Base-by-base conservation (phyloP, 2,888 invertebrate species). In the Nesidiocoris tenuis region DNA sequence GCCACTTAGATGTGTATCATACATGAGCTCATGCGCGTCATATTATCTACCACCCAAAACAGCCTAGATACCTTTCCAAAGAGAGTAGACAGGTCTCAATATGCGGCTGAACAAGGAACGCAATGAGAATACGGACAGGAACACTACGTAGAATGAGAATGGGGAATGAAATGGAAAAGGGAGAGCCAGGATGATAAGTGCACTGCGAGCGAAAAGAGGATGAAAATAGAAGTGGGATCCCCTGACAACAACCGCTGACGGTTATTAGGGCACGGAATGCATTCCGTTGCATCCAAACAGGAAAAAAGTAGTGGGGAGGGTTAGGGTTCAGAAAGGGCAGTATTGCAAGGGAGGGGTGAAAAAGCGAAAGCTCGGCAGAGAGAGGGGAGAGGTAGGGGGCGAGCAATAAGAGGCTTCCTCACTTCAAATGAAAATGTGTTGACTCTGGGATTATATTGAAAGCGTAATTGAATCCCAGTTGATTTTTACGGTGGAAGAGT, bases 391-490 rank as follows among this genome's bases (percentile, higher is more conserved):
- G 19, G 21, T 59, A 24, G 70, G 24, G 63, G 61, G 72, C 61
- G 61, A 63, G 72, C 72, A 72, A 72, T 72, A 61, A 72, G 72
- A 72, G 72, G 61, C 72, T 72, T 39, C 63, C 63, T 66, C 74
- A 65, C 74, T 74, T 66, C 65, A 74, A 74, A 74, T 74, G 74
- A 74, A 74, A 74, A 64, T 74, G 74, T 74, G 74, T 74, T 74
- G 74, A 74, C 74, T 74, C 59, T 64, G 65, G 74, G 74, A 74
- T 74, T 74, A 74, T 74, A 74, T 74, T 74, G 74, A 57, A 74
- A 74, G 65, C 61, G 72, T 72, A 72, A 72, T 72, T 72, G 72
- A 72, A 72, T 72, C 61, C 72, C 54, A 21, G 72, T 72, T 72
- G 72, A 72, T 72, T 72, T 72, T 72, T 72, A 72, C 72, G 72